Evolutionary conservation across 2,113 vertebrate genomes (phyloP).

Genomic region (Balaeniceps rex): DNA sequence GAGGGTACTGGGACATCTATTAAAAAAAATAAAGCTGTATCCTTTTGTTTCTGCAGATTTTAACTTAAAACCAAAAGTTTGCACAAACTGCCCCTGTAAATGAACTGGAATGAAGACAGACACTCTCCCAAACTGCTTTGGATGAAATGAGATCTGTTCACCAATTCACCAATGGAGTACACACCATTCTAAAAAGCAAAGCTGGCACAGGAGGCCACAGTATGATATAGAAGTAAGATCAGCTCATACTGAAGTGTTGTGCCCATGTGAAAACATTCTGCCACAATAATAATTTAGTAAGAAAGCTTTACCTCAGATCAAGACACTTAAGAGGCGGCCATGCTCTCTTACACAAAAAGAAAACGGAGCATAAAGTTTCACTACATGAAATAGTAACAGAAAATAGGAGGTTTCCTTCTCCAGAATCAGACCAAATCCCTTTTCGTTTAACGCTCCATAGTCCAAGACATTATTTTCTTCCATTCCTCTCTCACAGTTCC

Average conservation of each 20-base stretch:
- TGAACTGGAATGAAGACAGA: neutral
- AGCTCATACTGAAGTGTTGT: neutral
- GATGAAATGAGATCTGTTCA: neutral
- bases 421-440: neutral
- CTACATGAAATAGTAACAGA: neutral
- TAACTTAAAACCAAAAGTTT: neutral
- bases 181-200: neutral
- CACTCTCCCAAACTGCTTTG: neutral
- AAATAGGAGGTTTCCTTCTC: neutral
- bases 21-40: neutral
- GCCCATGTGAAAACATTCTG: neutral
- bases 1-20: neutral
- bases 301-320: neutral
- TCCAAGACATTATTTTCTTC: neutral
- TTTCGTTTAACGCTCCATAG: neutral
- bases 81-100: neutral
- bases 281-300: neutral
- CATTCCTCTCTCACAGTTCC: neutral
- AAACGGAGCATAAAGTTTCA: neutral
- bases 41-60: neutral
- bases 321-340: rapidly evolving
- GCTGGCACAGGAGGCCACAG: neutral
- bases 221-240: neutral
- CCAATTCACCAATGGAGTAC: neutral
- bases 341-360: neutral